Evolutionary conservation across 2,888 invertebrate species (phyloP), one percentile per base, ranked within the genome.

Genomic region (Microplitis deprimator): DNA sequence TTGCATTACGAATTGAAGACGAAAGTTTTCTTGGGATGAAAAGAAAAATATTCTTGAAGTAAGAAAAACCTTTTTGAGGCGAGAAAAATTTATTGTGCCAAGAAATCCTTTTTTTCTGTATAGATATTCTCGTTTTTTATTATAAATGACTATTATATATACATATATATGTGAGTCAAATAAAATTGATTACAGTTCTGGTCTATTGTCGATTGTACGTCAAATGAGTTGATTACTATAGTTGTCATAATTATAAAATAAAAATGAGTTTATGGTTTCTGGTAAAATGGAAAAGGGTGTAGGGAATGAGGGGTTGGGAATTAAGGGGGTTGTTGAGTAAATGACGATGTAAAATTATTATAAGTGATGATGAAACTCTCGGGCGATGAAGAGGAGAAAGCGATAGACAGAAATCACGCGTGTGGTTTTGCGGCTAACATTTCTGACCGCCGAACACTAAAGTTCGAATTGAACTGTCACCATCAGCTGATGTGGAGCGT

Each of bases 401-500:
- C 73, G 38, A 86, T 86, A 84, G 86, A 85, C 85, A 86, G 88
- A 88, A 88, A 88, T 88, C 89, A 86, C 85, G 86, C 84, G 85
- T 87, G 88, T 84, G 88, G 89, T 88, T 87, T 88, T 87, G 88
- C 84, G 88, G 89, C 80, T 81, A 84, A 86, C 86, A 88, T 88
- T 89, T 86, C 87, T 86, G 83, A 89, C 89, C 89, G 82, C 89
- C 85, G 84, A 88, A 88, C 87, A 87, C 88, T 86, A 85, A 89
- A 88, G 84, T 89, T 88, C 86, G 89, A 89, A 89, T 89, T 89
- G 89, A 89, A 89, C 89, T 89, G 89, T 89, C 89, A 89, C 87
- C 87, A 85, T 89, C 89, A 89, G 89, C 86, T 83, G 78, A 79
- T 77, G 70, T 71, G 69, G 79, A 64, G 73, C 61, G 76, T 76